Evolutionary conservation across 37 sponge, comb jelly and placozoan species (phyloP), one percentile per base, ranked within the genome.

Genomic region (Ephydatia muelleri): DNA sequence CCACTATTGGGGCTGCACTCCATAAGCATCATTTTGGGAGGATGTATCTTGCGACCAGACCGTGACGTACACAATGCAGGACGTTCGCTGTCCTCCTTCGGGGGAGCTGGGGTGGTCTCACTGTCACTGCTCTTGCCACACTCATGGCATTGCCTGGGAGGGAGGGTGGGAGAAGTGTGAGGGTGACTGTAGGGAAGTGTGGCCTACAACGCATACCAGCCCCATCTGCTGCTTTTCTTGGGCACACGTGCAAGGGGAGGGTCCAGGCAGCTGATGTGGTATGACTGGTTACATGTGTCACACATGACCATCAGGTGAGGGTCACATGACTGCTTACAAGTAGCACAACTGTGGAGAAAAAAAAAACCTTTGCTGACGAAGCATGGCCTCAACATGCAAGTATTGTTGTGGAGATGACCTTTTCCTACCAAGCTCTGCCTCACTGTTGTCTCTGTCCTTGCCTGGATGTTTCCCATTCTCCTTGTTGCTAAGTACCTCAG

Each of bases 251-350:
- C 49, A 8, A 96, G 90, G 16, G 97, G 97, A 65, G 97, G 97
- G 72, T 91, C 90, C 28, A 96, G 81, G 39, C 97, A 96, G 71
- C 43, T 26, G 33, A 96, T 91, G 76, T 96, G 97, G 80, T 96
- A 96, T 37, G 49, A 57, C 25, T 65, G 38, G n/a, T 82, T 22
- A 80, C 97, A 96, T 0, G 87, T 86, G 69, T 96, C 95, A 69
- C 97, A 96, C 67, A 76, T 30, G 5, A 83, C 85, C 89, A 96
- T 80, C 65, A 91, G 81, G 72, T 96, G 89, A 9, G 32, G 11
- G 30, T 87, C 87, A 37, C 67, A 28, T 34, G 74, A 38, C 39
- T 68, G 32, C 21, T 79, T n/a, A 85, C 96, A 96, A 34, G 88
- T 75, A 39, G 38, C 67, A 77, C 95, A 94, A n/a, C 82, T 91